Base-by-base conservation (phyloP, 2,113 vertebrate species). In the Mormoops blainvillei region DNA sequence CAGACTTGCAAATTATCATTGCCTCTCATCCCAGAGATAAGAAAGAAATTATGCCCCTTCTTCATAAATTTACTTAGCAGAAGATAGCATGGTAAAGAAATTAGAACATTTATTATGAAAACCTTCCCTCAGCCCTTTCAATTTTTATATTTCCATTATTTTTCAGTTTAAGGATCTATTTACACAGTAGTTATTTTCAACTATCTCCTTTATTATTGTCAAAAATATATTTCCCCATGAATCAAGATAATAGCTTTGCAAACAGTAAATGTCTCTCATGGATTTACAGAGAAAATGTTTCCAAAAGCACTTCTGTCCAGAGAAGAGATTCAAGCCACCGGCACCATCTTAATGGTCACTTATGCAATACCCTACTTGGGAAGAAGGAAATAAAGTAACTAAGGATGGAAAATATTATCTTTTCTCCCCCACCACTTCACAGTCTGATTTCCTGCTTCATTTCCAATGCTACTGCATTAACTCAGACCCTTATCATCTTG, bases 241-340 rank as follows among this genome's bases (percentile, higher is more conserved):
- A 93, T 95, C 70, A 87, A 87, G 92, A 65, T 71, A 31, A 86
- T 58, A 70, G 71, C 7, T 89, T n/a, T 68, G 20, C 14, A 84
- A 93, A 87, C 28, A 83, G 19, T 70, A 76, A 91, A 41, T 38
- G 14, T 88, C 38, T 87, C 11, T 80, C 41, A 11, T 1, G 24
- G 45, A 19, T 94, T 96, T 73, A 56, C 19, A 45, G 52, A 87
- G 68, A 94, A 95, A 91, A 65, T 20, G 5, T 93, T 89, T 61
- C 56, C 71, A 36, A 95, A 58, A 63, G 41, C 50, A 58, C 4
- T 77, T 83, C 43, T 82, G 45, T n/a, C 86, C 70, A 63, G 43
- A 78, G 63, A 89, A 92, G 68, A 86, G 54, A 83, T 50, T 87
- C 63, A 76, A 92, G 83, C 45, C 33, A 8, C 41, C 68, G 61